These are phyloP conservation scores for Noctua pronuba DNA, from an alignment of 2,888 invertebrate species.

Conservation along the genomic window DNA sequence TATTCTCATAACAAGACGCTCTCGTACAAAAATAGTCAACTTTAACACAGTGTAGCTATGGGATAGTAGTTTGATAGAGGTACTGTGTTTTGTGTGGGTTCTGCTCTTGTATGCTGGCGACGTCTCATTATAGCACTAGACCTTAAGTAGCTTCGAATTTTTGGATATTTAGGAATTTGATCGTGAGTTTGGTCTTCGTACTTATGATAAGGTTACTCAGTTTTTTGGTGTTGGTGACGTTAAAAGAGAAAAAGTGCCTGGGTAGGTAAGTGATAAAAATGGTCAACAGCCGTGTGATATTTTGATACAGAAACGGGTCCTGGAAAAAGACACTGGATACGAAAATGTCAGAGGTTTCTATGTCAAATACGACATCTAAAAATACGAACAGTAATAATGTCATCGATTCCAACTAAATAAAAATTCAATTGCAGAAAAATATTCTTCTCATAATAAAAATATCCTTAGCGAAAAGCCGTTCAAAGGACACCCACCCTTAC, in stretches of 20 bases:
- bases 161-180: background rate
- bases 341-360: constrained; percentile 23
- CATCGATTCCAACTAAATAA: constrained; percentile 70
- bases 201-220: background rate
- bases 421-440: constrained; percentile 75
- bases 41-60: constrained; percentile 32
- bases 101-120: background rate
- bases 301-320: background rate
- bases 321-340: background rate
- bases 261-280: background rate
- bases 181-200: background rate
- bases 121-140: background rate
- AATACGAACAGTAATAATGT: constrained; percentile 56
- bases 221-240: background rate
- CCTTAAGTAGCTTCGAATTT: background rate
- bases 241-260: too few species aligned
- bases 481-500: constrained; percentile 49
- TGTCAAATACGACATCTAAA: constrained; percentile 33
- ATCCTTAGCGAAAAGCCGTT: constrained; percentile 22
- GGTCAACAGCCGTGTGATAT: background rate
- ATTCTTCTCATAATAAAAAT: constrained; percentile 67
- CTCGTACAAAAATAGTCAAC: constrained; percentile 72
- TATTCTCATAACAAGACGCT: constrained; percentile 79
- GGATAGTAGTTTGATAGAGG: background rate
- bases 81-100: constrained; percentile 28